phyloP scores from a whole-genome alignment of 2,113 vertebrate species.

The Tonatia bakeri region DNA sequence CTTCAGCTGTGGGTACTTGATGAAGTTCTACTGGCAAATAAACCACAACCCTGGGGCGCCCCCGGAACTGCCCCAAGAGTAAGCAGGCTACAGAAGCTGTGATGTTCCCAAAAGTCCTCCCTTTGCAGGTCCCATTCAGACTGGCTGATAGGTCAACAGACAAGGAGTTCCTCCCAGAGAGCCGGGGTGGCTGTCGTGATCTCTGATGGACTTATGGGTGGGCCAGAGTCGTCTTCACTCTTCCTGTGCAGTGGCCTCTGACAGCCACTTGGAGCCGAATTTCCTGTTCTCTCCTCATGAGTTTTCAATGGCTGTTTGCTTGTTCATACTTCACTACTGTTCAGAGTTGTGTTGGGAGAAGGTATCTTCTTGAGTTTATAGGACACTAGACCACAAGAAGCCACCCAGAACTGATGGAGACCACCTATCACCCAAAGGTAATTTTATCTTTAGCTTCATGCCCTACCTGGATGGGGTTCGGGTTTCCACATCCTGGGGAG shows the following conservation, averaged over 20 bases:
- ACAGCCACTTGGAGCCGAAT: accelerated
- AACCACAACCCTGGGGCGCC: background rate
- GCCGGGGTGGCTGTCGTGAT: background rate
- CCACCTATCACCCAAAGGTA: background rate
- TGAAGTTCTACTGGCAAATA: background rate
- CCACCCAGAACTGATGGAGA: background rate
- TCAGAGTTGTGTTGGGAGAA: background rate
- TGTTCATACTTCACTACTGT: background rate
- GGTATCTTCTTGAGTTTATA: background rate
- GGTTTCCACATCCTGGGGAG: background rate
- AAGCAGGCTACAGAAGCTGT: background rate
- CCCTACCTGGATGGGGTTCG: background rate
- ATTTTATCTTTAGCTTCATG: background rate
- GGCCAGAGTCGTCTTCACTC: background rate
- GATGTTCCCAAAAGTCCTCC: background rate
- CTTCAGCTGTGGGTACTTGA: background rate
- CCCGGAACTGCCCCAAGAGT: background rate
- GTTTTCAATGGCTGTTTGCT: background rate
- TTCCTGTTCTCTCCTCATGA: background rate
- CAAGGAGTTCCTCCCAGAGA: background rate
- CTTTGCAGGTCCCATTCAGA: background rate
- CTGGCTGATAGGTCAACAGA: background rate
- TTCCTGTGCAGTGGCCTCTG: background rate
- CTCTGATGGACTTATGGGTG: background rate
- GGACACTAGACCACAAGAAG: background rate